Percentiles rank a stretch among this genome's conserved stretches.
Conservation (phyloP, 2,113 vertebrate species). For the Sinocyclocheilus anophthalmus region DNA sequence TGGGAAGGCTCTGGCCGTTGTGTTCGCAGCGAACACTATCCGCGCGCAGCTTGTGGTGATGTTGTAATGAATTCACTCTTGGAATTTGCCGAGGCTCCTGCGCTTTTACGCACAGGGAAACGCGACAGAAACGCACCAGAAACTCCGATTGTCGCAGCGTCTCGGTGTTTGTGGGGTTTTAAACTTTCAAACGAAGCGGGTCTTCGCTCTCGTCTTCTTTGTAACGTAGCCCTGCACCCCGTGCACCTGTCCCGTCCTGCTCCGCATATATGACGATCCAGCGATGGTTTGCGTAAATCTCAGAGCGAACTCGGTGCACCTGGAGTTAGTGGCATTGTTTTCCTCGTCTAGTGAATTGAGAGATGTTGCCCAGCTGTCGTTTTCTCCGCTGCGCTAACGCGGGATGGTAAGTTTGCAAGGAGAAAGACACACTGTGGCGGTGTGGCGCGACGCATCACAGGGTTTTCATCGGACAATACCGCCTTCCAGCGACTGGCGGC, state of each 20-base stretch:
- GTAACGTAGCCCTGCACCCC: neutral
- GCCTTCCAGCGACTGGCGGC: conserved; percentile 7
- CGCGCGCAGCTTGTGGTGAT: neutral
- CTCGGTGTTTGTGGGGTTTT: neutral
- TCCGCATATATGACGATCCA: neutral
- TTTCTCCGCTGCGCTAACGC: neutral
- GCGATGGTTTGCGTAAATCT: neutral
- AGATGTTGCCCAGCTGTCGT: neutral
- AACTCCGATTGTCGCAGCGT: neutral
- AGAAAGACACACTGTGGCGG: conserved; percentile 24
- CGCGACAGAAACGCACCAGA: neutral
- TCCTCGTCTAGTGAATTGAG: neutral
- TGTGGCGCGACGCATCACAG: conserved; percentile 7
- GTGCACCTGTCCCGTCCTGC: conserved; percentile 46
- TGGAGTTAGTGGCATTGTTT: neutral
- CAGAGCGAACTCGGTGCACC: neutral
- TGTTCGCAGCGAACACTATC: neutral
- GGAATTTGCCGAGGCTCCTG: conserved; percentile 1
- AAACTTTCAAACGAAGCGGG: conserved; percentile 26
- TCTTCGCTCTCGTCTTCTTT: neutral
- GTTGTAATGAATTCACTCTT: neutral
- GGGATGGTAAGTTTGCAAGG: conserved; percentile 39
- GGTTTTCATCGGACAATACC: neutral
- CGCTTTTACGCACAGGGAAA: conserved; percentile 24
- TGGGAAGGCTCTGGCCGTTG: neutral